Evolutionary conservation across 2,113 vertebrate species (phyloP).

Genomic region (Thamnophis sirtalis): DNA sequence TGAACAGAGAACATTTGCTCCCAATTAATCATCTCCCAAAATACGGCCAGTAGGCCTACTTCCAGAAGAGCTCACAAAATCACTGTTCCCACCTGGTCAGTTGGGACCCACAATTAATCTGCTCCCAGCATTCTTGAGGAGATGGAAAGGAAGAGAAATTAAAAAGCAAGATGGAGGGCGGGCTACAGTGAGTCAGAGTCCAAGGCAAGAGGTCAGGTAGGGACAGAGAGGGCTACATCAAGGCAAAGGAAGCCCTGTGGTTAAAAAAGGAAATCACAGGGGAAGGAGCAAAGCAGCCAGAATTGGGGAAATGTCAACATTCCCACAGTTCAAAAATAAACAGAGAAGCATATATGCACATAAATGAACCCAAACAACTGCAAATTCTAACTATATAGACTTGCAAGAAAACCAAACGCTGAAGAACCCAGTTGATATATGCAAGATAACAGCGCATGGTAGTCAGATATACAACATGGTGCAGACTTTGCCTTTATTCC

Average conservation of each 20-base stretch:
- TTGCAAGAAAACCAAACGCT: neutral
- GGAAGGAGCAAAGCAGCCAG: neutral
- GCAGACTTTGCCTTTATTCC: neutral
- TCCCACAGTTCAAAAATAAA: slow-evolving; percentile 11
- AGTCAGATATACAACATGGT: no score
- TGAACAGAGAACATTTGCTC: neutral
- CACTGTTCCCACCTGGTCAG: slow-evolving; percentile 2
- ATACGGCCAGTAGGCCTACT: neutral
- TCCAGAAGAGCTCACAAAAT: neutral
- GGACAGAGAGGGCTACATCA: slow-evolving; percentile 5
- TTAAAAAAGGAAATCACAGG: neutral
- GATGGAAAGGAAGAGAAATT: neutral
- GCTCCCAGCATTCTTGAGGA: slow-evolving; percentile 13
- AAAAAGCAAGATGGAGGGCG: neutral
- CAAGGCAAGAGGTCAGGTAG: neutral
- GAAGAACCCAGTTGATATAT: neutral
- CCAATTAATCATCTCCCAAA: slow-evolving; percentile 13
- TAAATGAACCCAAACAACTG: neutral
- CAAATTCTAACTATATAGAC: neutral
- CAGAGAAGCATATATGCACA: neutral
- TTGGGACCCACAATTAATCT: neutral
- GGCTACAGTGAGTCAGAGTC: neutral
- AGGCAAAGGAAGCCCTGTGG: neutral
- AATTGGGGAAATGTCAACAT: neutral
- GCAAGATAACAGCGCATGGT: neutral